Evolutionary conservation across 2,888 invertebrate genomes (phyloP).

Genomic region (Drepana falcataria): DNA sequence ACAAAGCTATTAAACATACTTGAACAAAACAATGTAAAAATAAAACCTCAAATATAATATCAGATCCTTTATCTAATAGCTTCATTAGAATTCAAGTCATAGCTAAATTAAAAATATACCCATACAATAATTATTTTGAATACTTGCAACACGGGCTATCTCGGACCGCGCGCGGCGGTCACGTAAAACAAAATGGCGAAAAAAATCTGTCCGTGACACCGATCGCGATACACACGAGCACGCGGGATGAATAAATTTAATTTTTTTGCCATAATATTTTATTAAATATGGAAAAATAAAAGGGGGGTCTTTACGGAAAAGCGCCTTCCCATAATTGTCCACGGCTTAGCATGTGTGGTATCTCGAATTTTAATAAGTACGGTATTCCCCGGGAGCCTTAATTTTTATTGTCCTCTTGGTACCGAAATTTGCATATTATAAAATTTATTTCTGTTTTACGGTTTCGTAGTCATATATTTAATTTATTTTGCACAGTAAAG

Average conservation of each 20-base stretch:
- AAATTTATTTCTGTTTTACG: slow-evolving; percentile 39
- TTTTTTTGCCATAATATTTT: slow-evolving; percentile 54
- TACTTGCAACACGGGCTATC: slow-evolving; percentile 58
- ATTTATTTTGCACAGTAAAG: slow-evolving; percentile 17
- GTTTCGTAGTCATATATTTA: slow-evolving; percentile 19
- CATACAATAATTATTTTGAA: slow-evolving; percentile 58
- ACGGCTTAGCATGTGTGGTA: slow-evolving; percentile 45
- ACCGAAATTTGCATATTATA: slow-evolving; percentile 47
- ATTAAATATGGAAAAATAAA: slow-evolving; percentile 64
- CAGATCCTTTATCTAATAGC: slow-evolving; percentile 35
- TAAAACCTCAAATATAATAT: neutral
- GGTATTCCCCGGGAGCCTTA: slow-evolving; percentile 46
- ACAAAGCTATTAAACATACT: no score
- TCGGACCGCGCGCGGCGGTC: slow-evolving; percentile 56
- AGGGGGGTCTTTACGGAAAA: slow-evolving; percentile 29
- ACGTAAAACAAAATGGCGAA: slow-evolving; percentile 62
- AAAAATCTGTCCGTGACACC: slow-evolving; percentile 65
- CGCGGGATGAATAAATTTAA: slow-evolving; percentile 70
- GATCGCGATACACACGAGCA: slow-evolving; percentile 70
- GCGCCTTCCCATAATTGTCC: slow-evolving; percentile 47
- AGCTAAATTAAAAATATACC: slow-evolving; percentile 42
- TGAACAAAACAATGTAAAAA: neutral
- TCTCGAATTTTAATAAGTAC: slow-evolving; percentile 68
- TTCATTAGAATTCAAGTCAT: slow-evolving; percentile 49
- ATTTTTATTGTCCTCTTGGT: slow-evolving; percentile 62